Evolutionary conservation across 2,113 vertebrate genomes (phyloP), one percentile per base, ranked within the genome.

Genomic region (Lophochroa leadbeateri): DNA sequence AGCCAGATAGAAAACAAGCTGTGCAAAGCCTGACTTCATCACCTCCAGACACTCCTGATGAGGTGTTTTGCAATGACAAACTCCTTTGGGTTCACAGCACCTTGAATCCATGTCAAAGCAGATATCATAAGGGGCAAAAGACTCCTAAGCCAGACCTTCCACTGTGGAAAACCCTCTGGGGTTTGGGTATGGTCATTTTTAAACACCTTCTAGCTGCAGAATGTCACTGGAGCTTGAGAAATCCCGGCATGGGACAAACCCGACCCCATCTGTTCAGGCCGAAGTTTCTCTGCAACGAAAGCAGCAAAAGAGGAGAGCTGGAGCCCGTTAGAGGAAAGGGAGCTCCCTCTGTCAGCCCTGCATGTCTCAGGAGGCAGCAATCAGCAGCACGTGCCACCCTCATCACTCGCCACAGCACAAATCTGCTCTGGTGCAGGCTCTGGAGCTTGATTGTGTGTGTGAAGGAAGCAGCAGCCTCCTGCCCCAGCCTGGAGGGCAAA

Each of bases 1-100:
- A 90, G 60, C 17, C 82, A 81, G 68, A 68, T 28, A 92, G 60
- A 28, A 61, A 71, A 65, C 68, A 57, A 87, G 82, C 72, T 68
- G 55, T 58, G 68, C 60, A 77, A 47, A 81, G 71, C 86, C 64
- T 13, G 11, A 5, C 69, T 88, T 28, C 70, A n/a, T 39, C 90
- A 43, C 46, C 71, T 71, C 50, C 57, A 82, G 55, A 35, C 13
- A 7, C 50, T 41, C n/a, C 41, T 23, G 28, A 29, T 7, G 11
- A 41, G 35, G 71, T 33, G 43, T 35, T 76, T 61, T 69, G 81
- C 37, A 46, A 15, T 5, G 16, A 44, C 60, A 76, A 76, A 39
- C 27, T 39, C 16, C 52, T 55, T 78, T 1, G 2, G 43, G 47
- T 43, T 52, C 76, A 17, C 35, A 58, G 46, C 39, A 25, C 46